phyloP scores from a whole-genome alignment of 2,113 vertebrate genomes.

The Onychorhynchus coronatus region DNA sequence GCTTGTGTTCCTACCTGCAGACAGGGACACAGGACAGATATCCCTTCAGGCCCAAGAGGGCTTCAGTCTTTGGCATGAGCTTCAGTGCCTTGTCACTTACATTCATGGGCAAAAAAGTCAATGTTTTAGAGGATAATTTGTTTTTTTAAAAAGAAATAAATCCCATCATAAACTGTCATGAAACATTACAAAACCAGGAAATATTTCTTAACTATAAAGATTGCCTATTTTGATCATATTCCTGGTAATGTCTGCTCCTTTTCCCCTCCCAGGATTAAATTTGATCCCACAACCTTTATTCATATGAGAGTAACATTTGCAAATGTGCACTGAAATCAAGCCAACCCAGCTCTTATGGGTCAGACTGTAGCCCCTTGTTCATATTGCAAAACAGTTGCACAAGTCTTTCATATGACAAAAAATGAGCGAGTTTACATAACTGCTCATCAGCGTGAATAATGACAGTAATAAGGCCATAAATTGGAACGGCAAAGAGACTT shows the following conservation, averaged over 20 bases:
- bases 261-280: not conserved
- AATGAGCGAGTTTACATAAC: not conserved
- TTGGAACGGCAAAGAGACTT: not conserved
- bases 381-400: not conserved
- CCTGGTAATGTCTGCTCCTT: not conserved
- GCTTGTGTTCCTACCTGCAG: not conserved
- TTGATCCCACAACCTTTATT: not conserved
- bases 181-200: not conserved
- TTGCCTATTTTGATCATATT: not conserved
- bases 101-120: not conserved
- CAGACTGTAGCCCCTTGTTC: not conserved
- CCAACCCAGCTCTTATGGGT: not conserved
- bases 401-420: conserved; percentile 5
- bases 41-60: not conserved
- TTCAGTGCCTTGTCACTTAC: conserved; percentile 9
- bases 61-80: not conserved
- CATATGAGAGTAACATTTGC: not conserved
- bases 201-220: not conserved
- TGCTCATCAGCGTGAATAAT: not conserved
- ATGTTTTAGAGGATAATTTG: not conserved
- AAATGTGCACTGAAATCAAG: not conserved
- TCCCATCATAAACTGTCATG: not conserved
- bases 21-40: not conserved
- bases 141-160: not conserved
- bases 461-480: not conserved